phyloP scores from a whole-genome alignment of 2,888 invertebrate genomes.

The Drosophila algonquin region DNA sequence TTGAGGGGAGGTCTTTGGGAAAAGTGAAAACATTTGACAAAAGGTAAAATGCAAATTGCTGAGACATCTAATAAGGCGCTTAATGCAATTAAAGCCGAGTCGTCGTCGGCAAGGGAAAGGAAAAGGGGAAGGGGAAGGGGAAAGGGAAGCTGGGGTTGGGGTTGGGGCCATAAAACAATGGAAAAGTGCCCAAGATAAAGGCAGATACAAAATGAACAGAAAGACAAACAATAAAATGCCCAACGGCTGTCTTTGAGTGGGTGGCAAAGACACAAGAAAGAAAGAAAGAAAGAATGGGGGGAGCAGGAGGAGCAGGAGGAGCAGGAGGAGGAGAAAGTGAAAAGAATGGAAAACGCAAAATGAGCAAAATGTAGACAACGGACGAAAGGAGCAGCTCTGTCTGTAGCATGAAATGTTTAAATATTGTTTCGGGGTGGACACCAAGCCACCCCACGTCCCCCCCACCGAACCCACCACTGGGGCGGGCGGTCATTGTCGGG shows the following conservation, averaged over 20 bases:
- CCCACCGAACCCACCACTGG: conserved; percentile 23
- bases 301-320: not conserved
- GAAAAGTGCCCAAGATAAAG: conserved; percentile 71
- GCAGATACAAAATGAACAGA: conserved; percentile 57
- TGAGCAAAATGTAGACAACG: conserved; percentile 50
- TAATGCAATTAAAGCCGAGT: conserved; percentile 64
- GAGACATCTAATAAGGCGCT: conserved; percentile 69
- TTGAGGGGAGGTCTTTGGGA: not conserved
- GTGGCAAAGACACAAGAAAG: not conserved
- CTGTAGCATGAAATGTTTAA: conserved; percentile 36
- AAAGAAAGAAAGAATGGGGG: not conserved
- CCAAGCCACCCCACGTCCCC: too few relatives aligned
- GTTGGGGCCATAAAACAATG: conserved; percentile 65
- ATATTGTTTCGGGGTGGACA: conserved; percentile 46
- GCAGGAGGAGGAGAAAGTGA: not conserved
- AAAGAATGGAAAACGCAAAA: conserved; percentile 65
- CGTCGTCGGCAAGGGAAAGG: not conserved
- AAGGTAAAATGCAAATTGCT: conserved; percentile 68
- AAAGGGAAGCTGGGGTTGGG: too few relatives aligned
- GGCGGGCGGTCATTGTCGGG: conserved; percentile 49
- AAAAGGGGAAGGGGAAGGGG: too few relatives aligned
- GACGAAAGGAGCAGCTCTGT: not conserved
- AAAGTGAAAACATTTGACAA: conserved; percentile 54
- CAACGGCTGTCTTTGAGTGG: conserved; percentile 24
- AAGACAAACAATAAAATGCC: conserved; percentile 40